A percentile compares a stretch with the other conserved stretches of the same genome.
These are phyloP conservation scores for Poecilia velifera DNA, from an alignment of 2,797 vertebrate species.

Conservation along the genomic window DNA sequence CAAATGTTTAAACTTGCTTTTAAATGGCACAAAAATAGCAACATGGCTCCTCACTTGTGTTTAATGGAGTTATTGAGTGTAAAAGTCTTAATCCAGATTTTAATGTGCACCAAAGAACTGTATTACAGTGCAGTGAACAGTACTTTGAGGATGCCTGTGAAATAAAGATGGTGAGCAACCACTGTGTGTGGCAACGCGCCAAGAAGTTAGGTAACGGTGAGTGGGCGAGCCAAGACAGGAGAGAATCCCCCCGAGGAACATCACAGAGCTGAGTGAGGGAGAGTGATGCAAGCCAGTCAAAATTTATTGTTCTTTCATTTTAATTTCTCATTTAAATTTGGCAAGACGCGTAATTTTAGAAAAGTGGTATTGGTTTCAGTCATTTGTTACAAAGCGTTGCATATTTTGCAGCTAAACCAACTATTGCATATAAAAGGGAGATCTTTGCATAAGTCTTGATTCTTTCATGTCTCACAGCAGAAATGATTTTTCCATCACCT, in stretches of 20 bases:
- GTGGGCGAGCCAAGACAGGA: constrained; percentile 20
- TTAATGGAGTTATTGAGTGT: neutral
- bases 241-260: constrained; percentile 36
- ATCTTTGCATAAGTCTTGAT: constrained; percentile 8
- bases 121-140: constrained; percentile 2
- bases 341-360: constrained; percentile 5
- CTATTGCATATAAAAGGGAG: constrained; percentile 32
- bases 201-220: constrained; percentile 55
- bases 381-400: constrained; percentile 16
- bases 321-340: neutral
- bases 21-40: neutral
- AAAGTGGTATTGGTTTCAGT: neutral
- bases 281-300: constrained; percentile 10
- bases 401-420: constrained; percentile 41
- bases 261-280: neutral
- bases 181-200: constrained; percentile 50
- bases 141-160: constrained; percentile 17
- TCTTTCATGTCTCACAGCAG: neutral
- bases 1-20: neutral
- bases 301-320: constrained; percentile 20
- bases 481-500: neutral
- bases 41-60: neutral
- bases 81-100: neutral
- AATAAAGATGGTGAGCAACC: constrained; percentile 42
- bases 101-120: neutral